Base-by-base conservation (phyloP, 2,113 vertebrate genomes). In the Grantiella picta region DNA sequence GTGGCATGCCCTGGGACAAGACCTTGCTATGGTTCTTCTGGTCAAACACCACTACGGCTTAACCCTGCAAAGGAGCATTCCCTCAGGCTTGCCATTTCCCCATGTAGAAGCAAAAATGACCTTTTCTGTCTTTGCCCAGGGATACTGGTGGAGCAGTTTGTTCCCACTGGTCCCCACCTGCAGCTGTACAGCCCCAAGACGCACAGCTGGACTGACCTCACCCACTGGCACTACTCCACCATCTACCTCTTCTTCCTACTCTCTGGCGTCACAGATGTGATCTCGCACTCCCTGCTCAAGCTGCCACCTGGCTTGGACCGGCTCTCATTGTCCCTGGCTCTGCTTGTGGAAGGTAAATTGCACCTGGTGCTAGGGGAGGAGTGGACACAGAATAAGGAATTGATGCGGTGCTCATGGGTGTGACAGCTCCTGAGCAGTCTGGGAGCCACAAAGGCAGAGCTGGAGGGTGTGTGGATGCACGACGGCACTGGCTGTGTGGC, bases 221-320 rank as follows among this genome's bases (percentile, higher is more conserved):
- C 98, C 98, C 98, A 98, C 94, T 99, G 99, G 99, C 99, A 99
- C 92, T 99, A 99, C 97, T 95, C 95, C 94, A 99, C 99, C 63
- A 99, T 99, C 98, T 99, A 99, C 90, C 96, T 99, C 21, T 99
- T 99, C 97, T 99, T 98, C 50, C 98, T 98, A 4, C 96, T 99
- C 82, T 98, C 98, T 0, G 99, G 99, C 44, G 44, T 99, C 9
- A 85, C 96, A 5, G 97, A 99, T 5, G 9, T 99, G 25, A 57
- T 97, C 84, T 98, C 95, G 0, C 93, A 92, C 20, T 90, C 97
- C 11, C 76, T 50, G 2, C 97, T 95, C 81, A 94, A 96, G 49
- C 50, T 98, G 29, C 99, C 99, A 0, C 52, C 64, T 4, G 98
- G 99, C 5, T 53, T 99, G 1, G 98, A 99, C 91, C 97, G 97